Evolutionary conservation across 2,888 invertebrate genomes (phyloP).

Genomic region (Habroteleia sp.): DNA sequence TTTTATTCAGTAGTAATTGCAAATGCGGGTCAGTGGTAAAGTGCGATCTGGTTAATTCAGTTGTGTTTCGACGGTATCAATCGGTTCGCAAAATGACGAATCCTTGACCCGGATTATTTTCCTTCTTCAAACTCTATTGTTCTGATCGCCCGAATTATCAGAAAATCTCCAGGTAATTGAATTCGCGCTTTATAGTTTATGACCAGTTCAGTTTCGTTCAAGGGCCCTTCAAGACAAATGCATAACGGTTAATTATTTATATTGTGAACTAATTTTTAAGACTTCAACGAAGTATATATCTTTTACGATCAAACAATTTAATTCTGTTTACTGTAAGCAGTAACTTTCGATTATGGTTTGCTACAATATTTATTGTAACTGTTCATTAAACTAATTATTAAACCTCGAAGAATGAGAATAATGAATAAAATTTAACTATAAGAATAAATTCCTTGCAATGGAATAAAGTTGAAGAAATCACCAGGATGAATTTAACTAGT

Average conservation of each 20-base stretch:
- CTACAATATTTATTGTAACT: too few species aligned
- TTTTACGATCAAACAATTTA: too few species aligned
- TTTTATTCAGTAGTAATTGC: constrained; percentile 34
- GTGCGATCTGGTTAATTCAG: constrained; percentile 29
- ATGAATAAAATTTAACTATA: too few species aligned
- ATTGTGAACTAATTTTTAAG: too few species aligned
- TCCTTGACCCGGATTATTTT: constrained; percentile 55
- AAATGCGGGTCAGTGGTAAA: constrained; percentile 45
- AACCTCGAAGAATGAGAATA: too few species aligned
- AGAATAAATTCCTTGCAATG: too few species aligned
- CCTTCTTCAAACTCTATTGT: constrained; percentile 50
- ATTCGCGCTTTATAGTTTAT: constrained; percentile 36
- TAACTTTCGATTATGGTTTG: too few species aligned
- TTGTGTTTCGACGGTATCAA: constrained; percentile 52
- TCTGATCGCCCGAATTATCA: constrained; percentile 51
- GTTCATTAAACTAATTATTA: too few species aligned
- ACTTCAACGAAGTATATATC: too few species aligned
- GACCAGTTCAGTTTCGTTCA: constrained; percentile 22
- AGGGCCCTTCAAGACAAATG: constrained; percentile 22
- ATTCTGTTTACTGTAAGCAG: too few species aligned
- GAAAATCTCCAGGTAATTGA: constrained; percentile 52
- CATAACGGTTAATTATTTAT: constrained; percentile 20
- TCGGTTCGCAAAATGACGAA: constrained; percentile 34
- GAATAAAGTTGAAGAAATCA: too few species aligned
- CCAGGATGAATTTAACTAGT: too few species aligned